Evolutionary conservation across 2,888 invertebrate genomes (phyloP).

Genomic region (Tetanocera ferruginea): DNA sequence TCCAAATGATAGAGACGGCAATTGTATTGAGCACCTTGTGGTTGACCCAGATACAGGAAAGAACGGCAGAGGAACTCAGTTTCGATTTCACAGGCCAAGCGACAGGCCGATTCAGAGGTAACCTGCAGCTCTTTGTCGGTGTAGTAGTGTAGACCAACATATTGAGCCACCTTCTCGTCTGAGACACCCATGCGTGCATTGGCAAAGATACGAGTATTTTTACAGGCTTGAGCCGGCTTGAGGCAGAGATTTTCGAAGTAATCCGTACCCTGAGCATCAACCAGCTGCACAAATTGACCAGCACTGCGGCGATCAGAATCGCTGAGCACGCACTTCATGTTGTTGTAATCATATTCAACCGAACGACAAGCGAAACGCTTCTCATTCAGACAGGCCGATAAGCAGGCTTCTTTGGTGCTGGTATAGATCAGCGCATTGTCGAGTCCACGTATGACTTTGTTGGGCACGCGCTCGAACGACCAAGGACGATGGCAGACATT

Average conservation of each 20-base stretch:
- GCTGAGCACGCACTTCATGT: conserved; percentile 90
- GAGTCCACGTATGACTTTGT: conserved; percentile 89
- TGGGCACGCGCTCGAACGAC: conserved; percentile 94
- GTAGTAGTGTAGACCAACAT: conserved; percentile 92
- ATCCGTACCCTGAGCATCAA: conserved; percentile 83
- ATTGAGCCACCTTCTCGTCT: conserved; percentile 92
- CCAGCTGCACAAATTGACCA: conserved; percentile 89
- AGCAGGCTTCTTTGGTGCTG: conserved; percentile 93
- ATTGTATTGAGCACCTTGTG: conserved; percentile 84
- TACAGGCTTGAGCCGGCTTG: conserved; percentile 89
- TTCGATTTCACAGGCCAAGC: conserved; percentile 91
- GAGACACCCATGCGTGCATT: conserved; percentile 90
- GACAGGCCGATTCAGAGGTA: conserved; percentile 89
- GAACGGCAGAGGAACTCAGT: conserved; percentile 93
- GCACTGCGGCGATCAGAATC: conserved; percentile 91
- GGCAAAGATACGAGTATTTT: conserved; percentile 83
- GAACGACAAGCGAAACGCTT: conserved; percentile 93
- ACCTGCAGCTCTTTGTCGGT: conserved; percentile 94
- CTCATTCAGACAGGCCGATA: conserved; percentile 93
- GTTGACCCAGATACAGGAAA: conserved; percentile 79
- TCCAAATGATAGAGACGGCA: conserved; percentile 93
- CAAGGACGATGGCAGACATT: conserved; percentile 92
- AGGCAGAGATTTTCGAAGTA: conserved; percentile 93
- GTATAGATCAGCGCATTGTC: conserved; percentile 94
- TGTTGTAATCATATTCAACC: conserved; percentile 93